Percentiles rank a stretch among this genome's conserved stretches.
Conservation (phyloP, 2,113 vertebrate genomes). For the Macquaria ambigua region DNA sequence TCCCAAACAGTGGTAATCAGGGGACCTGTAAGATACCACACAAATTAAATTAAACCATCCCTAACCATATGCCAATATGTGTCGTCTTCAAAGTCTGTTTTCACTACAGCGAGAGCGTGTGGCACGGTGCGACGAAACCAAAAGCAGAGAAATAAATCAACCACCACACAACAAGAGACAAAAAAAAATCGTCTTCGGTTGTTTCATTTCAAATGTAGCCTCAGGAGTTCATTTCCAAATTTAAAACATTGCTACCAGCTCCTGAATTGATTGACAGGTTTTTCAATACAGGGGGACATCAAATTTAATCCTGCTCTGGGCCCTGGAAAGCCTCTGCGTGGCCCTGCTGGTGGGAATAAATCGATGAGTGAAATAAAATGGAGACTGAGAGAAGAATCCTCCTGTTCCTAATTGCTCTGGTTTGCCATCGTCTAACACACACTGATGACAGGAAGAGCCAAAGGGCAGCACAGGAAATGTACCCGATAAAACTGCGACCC, state of each 20-base stretch:
- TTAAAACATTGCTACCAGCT: conserved; percentile 19
- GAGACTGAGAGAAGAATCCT: neutral
- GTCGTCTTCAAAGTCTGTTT: conserved; percentile 56
- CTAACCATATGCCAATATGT: conserved; percentile 56
- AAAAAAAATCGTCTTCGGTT: conserved; percentile 1
- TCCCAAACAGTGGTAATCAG: conserved; percentile 64
- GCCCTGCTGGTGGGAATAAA: neutral
- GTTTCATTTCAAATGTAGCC: neutral
- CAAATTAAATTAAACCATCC: conserved; percentile 68
- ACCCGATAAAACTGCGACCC: conserved; percentile 1
- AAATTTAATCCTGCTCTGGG: neutral
- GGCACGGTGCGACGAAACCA: neutral
- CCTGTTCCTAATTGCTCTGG: conserved; percentile 23
- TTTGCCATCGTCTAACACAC: conserved; percentile 12
- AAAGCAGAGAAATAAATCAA: conserved; percentile 27
- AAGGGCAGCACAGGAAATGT: conserved; percentile 29
- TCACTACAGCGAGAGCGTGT: neutral
- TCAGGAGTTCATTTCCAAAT: neutral
- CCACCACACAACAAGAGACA: neutral
- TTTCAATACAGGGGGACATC: conserved; percentile 11
- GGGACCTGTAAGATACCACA: conserved; percentile 55
- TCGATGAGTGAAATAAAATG: neutral
- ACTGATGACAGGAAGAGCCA: conserved; percentile 28
- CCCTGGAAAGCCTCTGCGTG: neutral
- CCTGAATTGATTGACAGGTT: conserved; percentile 15